Conservation (phyloP, 2,113 vertebrate genomes). For the Probosciger aterrimus region DNA sequence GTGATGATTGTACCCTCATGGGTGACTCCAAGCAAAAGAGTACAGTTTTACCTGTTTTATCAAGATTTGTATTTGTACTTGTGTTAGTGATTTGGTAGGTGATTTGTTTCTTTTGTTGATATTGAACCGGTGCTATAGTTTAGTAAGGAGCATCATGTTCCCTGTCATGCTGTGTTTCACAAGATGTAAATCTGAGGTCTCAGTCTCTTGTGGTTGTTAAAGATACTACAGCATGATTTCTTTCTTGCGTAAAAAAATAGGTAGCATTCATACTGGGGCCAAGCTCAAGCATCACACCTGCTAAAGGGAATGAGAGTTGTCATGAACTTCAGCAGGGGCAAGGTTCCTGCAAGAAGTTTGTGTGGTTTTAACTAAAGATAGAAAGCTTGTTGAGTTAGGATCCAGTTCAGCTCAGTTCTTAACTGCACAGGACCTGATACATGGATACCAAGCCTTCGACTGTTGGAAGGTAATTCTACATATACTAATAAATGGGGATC, state of each 20-base stretch:
- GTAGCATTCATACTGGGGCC: not conserved
- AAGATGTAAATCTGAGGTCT: not conserved
- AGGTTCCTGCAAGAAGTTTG: not conserved
- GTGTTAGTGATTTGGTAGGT: not conserved
- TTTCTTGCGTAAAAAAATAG: not conserved
- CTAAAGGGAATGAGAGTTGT: not conserved
- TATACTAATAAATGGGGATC: not conserved
- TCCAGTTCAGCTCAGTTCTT: not conserved
- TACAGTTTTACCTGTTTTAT: not conserved
- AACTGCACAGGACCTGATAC: not conserved
- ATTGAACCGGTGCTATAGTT: not conserved
- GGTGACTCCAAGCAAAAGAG: not conserved
- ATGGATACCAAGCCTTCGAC: rapidly evolving
- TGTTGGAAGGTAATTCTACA: not conserved
- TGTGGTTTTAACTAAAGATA: not conserved
- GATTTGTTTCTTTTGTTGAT: not conserved
- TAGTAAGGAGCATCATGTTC: not conserved
- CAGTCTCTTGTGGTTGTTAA: not conserved
- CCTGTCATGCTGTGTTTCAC: not conserved
- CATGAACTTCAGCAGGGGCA: not conserved
- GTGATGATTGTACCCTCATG: not conserved
- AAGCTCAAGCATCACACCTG: not conserved
- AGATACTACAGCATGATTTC: not conserved
- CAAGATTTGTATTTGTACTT: not conserved
- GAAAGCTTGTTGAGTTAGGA: not conserved